phyloP scores from a whole-genome alignment of 2,797 vertebrate species.

The Clarias laeviceps region DNA sequence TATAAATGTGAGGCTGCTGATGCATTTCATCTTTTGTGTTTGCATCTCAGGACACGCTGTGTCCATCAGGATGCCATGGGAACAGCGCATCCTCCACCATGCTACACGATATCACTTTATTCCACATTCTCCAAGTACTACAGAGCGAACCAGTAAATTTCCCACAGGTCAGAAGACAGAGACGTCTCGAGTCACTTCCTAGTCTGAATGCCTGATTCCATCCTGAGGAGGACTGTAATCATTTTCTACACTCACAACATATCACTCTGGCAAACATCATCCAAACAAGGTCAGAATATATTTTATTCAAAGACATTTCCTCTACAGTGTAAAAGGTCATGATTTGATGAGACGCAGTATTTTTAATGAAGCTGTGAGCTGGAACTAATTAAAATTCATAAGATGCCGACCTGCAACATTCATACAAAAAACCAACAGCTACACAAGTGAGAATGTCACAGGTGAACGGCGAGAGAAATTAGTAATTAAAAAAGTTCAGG shows the following conservation, averaged over 20 bases:
- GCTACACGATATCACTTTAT: conserved; percentile 53
- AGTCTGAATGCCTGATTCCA: conserved; percentile 1
- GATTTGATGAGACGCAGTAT: conserved; percentile 57
- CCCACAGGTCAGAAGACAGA: conserved; percentile 39
- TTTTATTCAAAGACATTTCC: conserved; percentile 70
- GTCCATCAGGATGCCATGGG: conserved; percentile 29
- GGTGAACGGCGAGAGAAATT: conserved; percentile 45
- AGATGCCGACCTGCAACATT: conserved; percentile 48
- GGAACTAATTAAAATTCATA: conserved; percentile 50
- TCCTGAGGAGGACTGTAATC: neutral
- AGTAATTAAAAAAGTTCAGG: conserved; percentile 36
- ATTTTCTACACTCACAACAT: neutral
- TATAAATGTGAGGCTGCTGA: conserved; percentile 32
- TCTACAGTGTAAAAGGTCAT: conserved; percentile 79
- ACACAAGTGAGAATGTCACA: conserved; percentile 55
- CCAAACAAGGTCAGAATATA: conserved; percentile 48
- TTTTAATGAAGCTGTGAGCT: conserved; percentile 43
- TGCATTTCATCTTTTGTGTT: conserved; percentile 43
- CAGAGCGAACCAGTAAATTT: conserved; percentile 45
- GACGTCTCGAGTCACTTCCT: conserved; percentile 34
- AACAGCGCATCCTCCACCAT: conserved; percentile 23
- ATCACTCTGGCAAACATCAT: conserved; percentile 7
- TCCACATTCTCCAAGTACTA: conserved; percentile 54
- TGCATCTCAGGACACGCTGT: conserved; percentile 44
- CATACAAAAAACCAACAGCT: conserved; percentile 55